phyloP scores from a whole-genome alignment of 1,140 invertebrate genomes.

The Belonocnema kinseyi region DNA sequence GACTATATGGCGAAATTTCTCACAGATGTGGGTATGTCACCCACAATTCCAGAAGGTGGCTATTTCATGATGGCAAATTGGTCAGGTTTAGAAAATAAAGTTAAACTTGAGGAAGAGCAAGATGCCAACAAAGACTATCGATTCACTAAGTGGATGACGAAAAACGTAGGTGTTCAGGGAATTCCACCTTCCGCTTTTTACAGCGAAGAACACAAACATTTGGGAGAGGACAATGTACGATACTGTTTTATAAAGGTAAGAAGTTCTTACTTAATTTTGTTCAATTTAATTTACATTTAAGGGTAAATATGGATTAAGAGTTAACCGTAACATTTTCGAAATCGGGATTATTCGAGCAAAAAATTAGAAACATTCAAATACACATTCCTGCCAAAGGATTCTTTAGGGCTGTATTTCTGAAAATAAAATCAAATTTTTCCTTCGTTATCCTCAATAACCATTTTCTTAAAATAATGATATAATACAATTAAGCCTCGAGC shows the following conservation, averaged over 20 bases:
- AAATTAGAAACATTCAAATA: too few relatives aligned
- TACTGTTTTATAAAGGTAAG: constrained; percentile 96
- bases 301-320: too few relatives aligned
- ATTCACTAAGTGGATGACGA: constrained; percentile 97
- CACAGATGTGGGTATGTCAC: constrained; percentile 88
- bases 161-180: constrained; percentile 93
- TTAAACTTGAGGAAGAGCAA: constrained; percentile 80
- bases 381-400: too few relatives aligned
- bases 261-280: too few relatives aligned
- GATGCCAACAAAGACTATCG: constrained; percentile 90
- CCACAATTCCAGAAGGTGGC: constrained; percentile 95
- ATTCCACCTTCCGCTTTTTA: constrained; percentile 98
- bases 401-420: too few relatives aligned
- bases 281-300: too few relatives aligned
- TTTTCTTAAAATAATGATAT: too few relatives aligned
- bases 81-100: constrained; percentile 81
- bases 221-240: constrained; percentile 92
- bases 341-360: too few relatives aligned
- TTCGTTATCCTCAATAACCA: too few relatives aligned
- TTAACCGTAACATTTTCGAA: too few relatives aligned
- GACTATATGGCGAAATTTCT: constrained; percentile 90
- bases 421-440: too few relatives aligned
- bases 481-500: too few relatives aligned
- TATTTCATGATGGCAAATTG: constrained; percentile 98
- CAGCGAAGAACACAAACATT: constrained; percentile 84